Percentiles rank a stretch among this genome's conserved stretches.
Conservation (phyloP, 2,797 vertebrate genomes). For the Rhabdomys pumilio region DNA sequence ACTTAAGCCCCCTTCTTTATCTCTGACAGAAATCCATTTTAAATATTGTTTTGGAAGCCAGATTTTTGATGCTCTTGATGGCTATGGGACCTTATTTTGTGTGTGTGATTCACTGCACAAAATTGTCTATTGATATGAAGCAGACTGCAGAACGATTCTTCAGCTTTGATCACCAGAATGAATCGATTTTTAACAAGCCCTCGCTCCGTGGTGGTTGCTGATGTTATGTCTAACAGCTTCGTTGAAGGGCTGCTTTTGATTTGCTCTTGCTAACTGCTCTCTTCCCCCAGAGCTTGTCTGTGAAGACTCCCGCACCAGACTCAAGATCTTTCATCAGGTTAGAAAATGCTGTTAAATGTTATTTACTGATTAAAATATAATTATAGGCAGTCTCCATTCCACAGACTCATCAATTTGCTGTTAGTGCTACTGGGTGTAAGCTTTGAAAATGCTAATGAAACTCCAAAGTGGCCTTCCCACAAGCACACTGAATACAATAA, state of each 20-base stretch:
- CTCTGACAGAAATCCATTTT: conserved; percentile 83
- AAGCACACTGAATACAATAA: conserved; percentile 79
- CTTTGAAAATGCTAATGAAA: conserved; percentile 84
- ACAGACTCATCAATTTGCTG: conserved; percentile 88
- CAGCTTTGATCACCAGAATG: conserved; percentile 84
- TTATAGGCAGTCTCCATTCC: conserved; percentile 88
- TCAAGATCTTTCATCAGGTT: conserved; percentile 88
- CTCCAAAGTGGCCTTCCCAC: conserved; percentile 87
- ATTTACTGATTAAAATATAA: conserved; percentile 90
- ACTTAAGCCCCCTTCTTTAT: conserved; percentile 73
- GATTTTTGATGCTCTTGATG: conserved; percentile 66
- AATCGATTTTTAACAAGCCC: conserved; percentile 84
- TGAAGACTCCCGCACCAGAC: conserved; percentile 83
- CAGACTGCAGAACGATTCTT: conserved; percentile 77
- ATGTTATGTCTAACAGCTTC: conserved; percentile 82
- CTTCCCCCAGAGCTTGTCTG: conserved; percentile 83
- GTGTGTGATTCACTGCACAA: conserved; percentile 77
- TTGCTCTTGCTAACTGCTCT: conserved; percentile 88
- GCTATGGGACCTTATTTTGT: conserved; percentile 68
- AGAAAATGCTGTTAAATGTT: conserved; percentile 90
- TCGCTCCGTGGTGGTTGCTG: conserved; percentile 43
- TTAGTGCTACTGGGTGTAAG: conserved; percentile 85
- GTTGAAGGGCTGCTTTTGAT: conserved; percentile 83
- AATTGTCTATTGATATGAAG: conserved; percentile 85
- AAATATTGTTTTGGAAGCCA: conserved; percentile 82